phyloP scores from a whole-genome alignment of 1,140 invertebrate genomes.

The Campodea augens region DNA sequence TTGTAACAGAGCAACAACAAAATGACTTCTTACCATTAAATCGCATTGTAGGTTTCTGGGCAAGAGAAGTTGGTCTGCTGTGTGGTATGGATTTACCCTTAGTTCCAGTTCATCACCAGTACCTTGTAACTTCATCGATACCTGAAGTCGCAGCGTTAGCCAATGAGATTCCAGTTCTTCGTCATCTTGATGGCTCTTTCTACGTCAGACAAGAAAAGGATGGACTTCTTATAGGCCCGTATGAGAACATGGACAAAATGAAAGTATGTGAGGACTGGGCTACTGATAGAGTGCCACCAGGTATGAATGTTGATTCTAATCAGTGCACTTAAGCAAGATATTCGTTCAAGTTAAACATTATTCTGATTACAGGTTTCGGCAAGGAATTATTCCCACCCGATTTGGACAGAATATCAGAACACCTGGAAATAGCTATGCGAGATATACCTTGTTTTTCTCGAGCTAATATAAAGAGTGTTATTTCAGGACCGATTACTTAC shows the following conservation, averaged over 20 bases:
- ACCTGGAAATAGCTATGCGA: slow-evolving; percentile 23
- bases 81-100: slow-evolving; percentile 21
- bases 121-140: slow-evolving; percentile 22
- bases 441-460: slow-evolving; percentile 18
- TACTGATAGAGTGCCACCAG: slow-evolving; percentile 20
- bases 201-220: slow-evolving; percentile 24
- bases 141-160: slow-evolving; percentile 20
- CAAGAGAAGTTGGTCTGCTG: slow-evolving; percentile 22
- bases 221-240: slow-evolving; percentile 26
- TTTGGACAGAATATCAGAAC: slow-evolving; percentile 19
- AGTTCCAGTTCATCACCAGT: slow-evolving; percentile 26
- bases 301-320: slow-evolving; percentile 11
- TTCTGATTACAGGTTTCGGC: slow-evolving; percentile 20
- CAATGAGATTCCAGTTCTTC: slow-evolving; percentile 24
- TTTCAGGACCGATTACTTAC: slow-evolving; percentile 26
- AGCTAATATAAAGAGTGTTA: slow-evolving; percentile 21
- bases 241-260: slow-evolving; percentile 23
- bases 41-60: slow-evolving; percentile 26
- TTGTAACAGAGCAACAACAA: too few species aligned
- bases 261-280: slow-evolving; percentile 24
- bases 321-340: not conserved
- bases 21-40: too few species aligned
- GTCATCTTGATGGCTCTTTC: slow-evolving; percentile 27
- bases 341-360: not conserved
- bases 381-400: slow-evolving; percentile 25